Evolutionary conservation across 2,888 invertebrate genomes (phyloP).

Genomic region (Cinara cedri): DNA sequence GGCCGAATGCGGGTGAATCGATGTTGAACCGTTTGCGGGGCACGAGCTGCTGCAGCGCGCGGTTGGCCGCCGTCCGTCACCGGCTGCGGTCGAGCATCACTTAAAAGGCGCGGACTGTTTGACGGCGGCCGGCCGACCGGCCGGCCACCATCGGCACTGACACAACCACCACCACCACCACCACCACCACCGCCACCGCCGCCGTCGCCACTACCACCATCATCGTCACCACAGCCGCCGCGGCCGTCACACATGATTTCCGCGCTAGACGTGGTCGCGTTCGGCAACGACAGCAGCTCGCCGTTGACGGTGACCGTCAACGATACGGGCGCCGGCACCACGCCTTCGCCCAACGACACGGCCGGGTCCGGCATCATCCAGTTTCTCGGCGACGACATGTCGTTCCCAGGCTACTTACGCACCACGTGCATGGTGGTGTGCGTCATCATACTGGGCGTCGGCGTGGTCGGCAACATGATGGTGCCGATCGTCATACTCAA

Average conservation of each 20-base stretch:
- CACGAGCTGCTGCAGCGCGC: constrained; percentile 21
- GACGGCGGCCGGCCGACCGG: background rate
- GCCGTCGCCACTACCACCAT: no score
- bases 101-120: constrained; percentile 2
- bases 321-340: constrained; percentile 59
- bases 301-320: constrained; percentile 33
- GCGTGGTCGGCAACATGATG: constrained; percentile 90
- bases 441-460: constrained; percentile 85
- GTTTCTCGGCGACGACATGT: constrained; percentile 67
- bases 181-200: background rate
- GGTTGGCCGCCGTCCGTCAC: constrained; percentile 21
- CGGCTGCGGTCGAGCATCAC: constrained; percentile 48
- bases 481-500: constrained; percentile 90
- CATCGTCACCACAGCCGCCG: background rate
- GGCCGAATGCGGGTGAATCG: constrained; percentile 29
- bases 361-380: constrained; percentile 61
- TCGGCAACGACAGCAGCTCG: constrained; percentile 47
- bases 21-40: background rate
- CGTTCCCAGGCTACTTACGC: constrained; percentile 50
- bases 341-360: constrained; percentile 45
- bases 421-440: constrained; percentile 84
- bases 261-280: constrained; percentile 51
- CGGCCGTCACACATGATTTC: constrained; percentile 49
- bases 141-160: background rate
- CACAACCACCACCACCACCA: no score